Base-by-base conservation (phyloP, 2,113 vertebrate species). In the Gallinago media region DNA sequence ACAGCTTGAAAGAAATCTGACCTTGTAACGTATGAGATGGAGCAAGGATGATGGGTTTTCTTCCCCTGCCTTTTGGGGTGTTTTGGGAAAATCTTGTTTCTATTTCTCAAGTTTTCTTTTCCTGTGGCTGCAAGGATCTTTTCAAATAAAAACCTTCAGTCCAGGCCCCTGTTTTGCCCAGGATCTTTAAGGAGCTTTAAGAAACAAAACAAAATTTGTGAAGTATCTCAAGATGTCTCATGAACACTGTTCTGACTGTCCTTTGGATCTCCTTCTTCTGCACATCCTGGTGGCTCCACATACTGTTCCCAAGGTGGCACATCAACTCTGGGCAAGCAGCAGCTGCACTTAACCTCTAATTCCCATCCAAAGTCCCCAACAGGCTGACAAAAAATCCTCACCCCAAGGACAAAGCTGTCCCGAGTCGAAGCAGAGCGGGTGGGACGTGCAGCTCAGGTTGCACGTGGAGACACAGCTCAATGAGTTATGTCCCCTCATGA, bases 401-500 rank as follows among this genome's bases (percentile, higher is more conserved):
- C 44, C 36, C 56, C 58, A 17, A 80, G 70, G 81, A 40, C 5
- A 1, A 46, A 36, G 55, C 27, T 32, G 54, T 29, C 40, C 59
- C 4, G 0, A 5, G 21, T 18, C 65, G 54, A 71, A 25, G 59
- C 3, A 12, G 74, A 80, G 70, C 0, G 9, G 49, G 56, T 38
- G 92, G 61, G 88, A 71, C 3, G 0, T 38, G 77, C 7, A 32
- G 58, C 91, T 84, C 4, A 3, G 77, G 66, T 62, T 63, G 59
- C 71, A 13, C 4, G 2, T 38, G 55, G 65, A 86, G 76, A 34
- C 59, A 54, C 49, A 70, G 54, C 85, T 52, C 5, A 0, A 23
- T 83, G 96, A 92, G 50, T 88, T 94, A 83, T 76, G 78, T 70
- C 63, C 85, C 66, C 79, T 13, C 77, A 38, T 93, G 88, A 96